These are phyloP conservation scores for Riptortus pedestris DNA, from an alignment of 1,140 invertebrate species.

Conservation along the genomic window DNA sequence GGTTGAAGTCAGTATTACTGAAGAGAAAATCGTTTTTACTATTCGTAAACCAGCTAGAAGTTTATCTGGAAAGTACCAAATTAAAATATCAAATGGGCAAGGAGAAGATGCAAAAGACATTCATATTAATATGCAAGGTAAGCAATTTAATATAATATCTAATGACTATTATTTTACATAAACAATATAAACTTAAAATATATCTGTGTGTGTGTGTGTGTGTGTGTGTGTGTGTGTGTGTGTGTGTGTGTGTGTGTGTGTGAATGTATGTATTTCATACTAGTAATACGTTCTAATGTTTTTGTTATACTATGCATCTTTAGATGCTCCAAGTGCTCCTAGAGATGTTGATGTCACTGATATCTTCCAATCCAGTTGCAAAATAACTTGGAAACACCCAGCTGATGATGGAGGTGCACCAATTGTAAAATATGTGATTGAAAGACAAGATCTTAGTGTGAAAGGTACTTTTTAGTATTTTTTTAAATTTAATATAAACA, in stretches of 20 bases:
- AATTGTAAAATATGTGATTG: conserved; percentile 83
- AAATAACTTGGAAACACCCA: conserved; percentile 82
- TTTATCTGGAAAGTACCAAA: conserved; percentile 70
- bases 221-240: neutral
- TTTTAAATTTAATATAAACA: too few species aligned
- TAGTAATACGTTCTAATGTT: too few species aligned
- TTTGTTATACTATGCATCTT: too few species aligned
- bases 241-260: too few species aligned
- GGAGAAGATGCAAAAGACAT: conserved; percentile 78
- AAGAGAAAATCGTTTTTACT: conserved; percentile 80
- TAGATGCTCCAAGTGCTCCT: conserved; percentile 79
- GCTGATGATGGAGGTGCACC: conserved; percentile 88
- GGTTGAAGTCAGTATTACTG: conserved; percentile 75
- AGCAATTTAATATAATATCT: too few species aligned
- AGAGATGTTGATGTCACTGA: conserved; percentile 82
- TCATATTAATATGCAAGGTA: conserved; percentile 73
- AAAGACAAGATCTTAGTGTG: conserved; percentile 82
- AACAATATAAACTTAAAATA: too few species aligned
- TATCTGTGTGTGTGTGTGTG: neutral
- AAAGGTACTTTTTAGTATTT: conserved; percentile 45
- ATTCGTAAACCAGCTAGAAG: conserved; percentile 78
- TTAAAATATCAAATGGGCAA: conserved; percentile 75
- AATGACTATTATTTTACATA: too few species aligned
- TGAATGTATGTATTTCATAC: too few species aligned
- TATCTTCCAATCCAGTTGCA: conserved; percentile 82